phyloP scores from a whole-genome alignment of 2,888 invertebrate species.

The Acheta domesticus region DNA sequence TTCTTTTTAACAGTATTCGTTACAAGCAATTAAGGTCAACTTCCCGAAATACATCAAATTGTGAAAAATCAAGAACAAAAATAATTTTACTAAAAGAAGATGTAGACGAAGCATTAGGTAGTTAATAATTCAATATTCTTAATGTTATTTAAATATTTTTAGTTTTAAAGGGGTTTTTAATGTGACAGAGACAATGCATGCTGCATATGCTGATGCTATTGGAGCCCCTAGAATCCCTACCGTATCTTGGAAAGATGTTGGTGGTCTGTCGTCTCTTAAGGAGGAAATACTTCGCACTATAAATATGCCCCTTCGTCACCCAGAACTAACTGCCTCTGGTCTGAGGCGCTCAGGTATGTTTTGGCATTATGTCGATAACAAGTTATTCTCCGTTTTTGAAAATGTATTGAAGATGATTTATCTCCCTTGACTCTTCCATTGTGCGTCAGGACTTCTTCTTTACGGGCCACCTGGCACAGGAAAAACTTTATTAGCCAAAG shows the following conservation, averaged over 20 bases:
- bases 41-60: neutral
- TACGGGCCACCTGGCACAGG: slow-evolving; percentile 93
- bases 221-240: slow-evolving; percentile 89
- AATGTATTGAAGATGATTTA: slow-evolving; percentile 12
- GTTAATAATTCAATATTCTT: slow-evolving; percentile 38
- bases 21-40: slow-evolving; percentile 44
- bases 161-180: slow-evolving; percentile 46
- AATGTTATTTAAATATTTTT: slow-evolving; percentile 28
- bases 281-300: slow-evolving; percentile 84
- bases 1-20: slow-evolving; percentile 43
- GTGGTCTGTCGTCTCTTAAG: slow-evolving; percentile 85
- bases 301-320: slow-evolving; percentile 53
- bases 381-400: neutral
- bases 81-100: slow-evolving; percentile 30
- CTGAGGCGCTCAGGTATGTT: slow-evolving; percentile 62
- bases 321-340: slow-evolving; percentile 50
- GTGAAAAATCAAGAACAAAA: neutral
- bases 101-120: slow-evolving; percentile 37
- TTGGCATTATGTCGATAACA: slow-evolving; percentile 46
- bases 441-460: slow-evolving; percentile 61
- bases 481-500: slow-evolving; percentile 93
- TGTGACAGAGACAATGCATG: slow-evolving; percentile 62
- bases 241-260: slow-evolving; percentile 93
- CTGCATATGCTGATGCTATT: slow-evolving; percentile 66
- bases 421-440: neutral